Base-by-base conservation (phyloP, 2,888 invertebrate species). In the Siphlonurus alternatus region DNA sequence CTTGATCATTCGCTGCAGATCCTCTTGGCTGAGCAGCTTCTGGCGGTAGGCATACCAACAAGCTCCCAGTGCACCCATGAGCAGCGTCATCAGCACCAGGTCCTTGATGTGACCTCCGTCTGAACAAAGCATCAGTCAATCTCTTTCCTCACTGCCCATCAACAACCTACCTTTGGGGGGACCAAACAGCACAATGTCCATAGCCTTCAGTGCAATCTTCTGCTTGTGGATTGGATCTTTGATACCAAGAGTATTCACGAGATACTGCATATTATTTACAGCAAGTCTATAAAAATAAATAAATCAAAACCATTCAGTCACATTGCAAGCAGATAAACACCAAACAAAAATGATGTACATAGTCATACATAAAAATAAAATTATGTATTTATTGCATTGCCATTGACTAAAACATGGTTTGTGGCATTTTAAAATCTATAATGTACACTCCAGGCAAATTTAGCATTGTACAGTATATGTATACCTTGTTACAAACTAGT, bases 171-270 rank as follows among this genome's bases (percentile, higher is more conserved):
- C 92, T 86, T 95, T 94, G 24, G 97, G 95, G 66, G 95, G 93
- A 61, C 99, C 99, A 77, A 99, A 99, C 38, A 99, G 82, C 23
- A 99, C 98, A 62, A 96, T 92, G 77, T 99, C 99, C 91, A 97
- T 96, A 19, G 99, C 98, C 77, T 99, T 98, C 59, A 99, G 81
- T 2, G 93, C 88, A 68, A 96, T 85, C 78, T 98, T 98, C 80
- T 98, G 96, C 73, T 94, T 93, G 78, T 99, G 96, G 71, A 98
- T 97, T 23, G 93, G 93, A 79, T 98, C 97, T 78, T 95, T 96
- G 72, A 99, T 94, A 63, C 96, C 96, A 69, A 99, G 81, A 63
- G 89, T 85, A 73, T 85, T 87, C 75, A 85, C 85, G 67, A 96
- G 79, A 78, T 88, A 96, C 73, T 92, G 89, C 83, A 89, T 88